Evolutionary conservation across 2,888 invertebrate species (phyloP), one percentile per base, ranked within the genome.

Genomic region (Spicauda simplicius): DNA sequence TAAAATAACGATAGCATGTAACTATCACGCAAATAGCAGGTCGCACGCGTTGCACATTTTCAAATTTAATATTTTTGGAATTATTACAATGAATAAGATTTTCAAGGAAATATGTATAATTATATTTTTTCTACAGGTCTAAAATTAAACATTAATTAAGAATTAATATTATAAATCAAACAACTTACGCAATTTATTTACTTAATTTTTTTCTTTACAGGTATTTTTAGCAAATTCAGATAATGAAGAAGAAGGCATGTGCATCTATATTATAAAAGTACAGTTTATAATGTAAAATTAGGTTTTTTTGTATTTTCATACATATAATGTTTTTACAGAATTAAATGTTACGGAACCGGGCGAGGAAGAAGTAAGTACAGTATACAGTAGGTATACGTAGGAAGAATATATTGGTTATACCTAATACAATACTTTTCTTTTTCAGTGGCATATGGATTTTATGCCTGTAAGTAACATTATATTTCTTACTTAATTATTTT

Each of bases 361-460:
- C 6, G 91, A 91, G 72, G 91, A 91, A 80, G 91, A 91, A 83
- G 91, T 90, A 79, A 72, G 73, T 70, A 33, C 30, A 62, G 64
- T 57, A 30, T 37, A n/a, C n/a, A n/a, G n/a, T n/a, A n/a, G 62
- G 12, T 41, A 11, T 14, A 14, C 1, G 10, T 14, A 14, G 48
- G 61, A 2, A 14, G 56, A 33, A 6, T n/a, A 0, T 14, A 65
- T 56, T 63, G 41, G 54, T 57, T 65, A 11, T 65, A 48, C 33
- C 25, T 33, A 54, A 19, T 50, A 56, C 57, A 54, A 64, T 41
- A 7, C 14, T 41, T 41, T 41, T 18, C 71, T 72, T 68, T 86
- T 83, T 69, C 81, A 91, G 91, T 91, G 91, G 91, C 91, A 91
- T 73, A 91, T 91, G 91, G 91, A 91, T 73, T 91, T 91, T 56